Conservation (phyloP, 2,113 vertebrate species). For the Melospiza georgiana region DNA sequence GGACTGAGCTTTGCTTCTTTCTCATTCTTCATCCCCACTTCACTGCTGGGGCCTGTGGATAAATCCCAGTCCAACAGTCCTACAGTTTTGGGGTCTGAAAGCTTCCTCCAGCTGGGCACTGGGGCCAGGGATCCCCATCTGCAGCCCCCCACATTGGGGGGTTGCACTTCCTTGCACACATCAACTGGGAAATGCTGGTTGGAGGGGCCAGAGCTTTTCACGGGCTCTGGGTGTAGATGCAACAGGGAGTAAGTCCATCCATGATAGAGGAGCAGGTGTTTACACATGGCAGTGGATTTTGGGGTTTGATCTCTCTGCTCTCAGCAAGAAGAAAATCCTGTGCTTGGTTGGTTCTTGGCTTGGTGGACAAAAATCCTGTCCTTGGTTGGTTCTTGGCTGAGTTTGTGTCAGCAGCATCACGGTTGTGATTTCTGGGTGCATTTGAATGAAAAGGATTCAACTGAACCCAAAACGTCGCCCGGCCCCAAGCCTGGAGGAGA, state of each 20-base stretch:
- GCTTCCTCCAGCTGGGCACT: too few species aligned
- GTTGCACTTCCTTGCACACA: too few species aligned
- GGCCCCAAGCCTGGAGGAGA: neutral
- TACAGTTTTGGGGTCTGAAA: too few species aligned
- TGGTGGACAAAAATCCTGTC: neutral
- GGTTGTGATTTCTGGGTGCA: neutral
- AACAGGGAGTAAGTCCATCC: neutral
- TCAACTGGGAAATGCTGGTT: neutral
- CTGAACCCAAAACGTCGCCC: accelerated
- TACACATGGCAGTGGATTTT: neutral
- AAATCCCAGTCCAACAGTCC: too few species aligned
- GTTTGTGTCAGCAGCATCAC: neutral
- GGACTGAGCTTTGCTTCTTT: too few species aligned
- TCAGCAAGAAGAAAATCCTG: neutral
- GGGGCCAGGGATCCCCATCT: too few species aligned
- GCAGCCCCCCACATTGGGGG: too few species aligned
- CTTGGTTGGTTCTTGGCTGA: neutral
- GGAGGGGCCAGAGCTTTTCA: neutral
- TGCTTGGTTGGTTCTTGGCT: accelerated
- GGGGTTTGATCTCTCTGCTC: neutral
- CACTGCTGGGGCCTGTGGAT: too few species aligned
- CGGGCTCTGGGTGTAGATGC: neutral
- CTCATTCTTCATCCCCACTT: too few species aligned
- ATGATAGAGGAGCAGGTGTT: neutral
- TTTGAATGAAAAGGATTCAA: neutral